Evolutionary conservation across 2,113 vertebrate genomes (phyloP), one percentile per base, ranked within the genome.

Genomic region (Guaruba guarouba): DNA sequence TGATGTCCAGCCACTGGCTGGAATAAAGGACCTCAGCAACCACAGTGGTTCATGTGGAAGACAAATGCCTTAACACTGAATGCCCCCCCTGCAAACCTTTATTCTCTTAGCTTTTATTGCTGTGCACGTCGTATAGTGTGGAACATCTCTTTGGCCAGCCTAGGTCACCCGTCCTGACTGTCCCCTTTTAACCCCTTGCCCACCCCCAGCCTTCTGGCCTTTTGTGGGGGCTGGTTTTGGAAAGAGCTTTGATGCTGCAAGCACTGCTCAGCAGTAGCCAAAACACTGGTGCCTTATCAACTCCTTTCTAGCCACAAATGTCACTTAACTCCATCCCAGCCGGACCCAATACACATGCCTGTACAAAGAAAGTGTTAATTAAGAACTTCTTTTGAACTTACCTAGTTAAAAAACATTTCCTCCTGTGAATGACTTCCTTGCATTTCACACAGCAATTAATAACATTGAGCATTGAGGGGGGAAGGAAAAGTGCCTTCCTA

Each of bases 91-190:
- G 57, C 33, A 59, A 35, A 1, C 11, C 23, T 2, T 5, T 28
- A 31, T 75, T 81, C 18, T 63, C 44, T 44, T 25, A 25, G 39
- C 28, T 75, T 75, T 66, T 35, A 52, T 2, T 62, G 55, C 27
- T 62, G 33, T 76, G 62, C 9, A 4, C 0, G 1, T 46, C 25
- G 10, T 10, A n/a, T 1, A 3, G 33, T 15, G 41, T 0, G 6
- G 51, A 54, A 19, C 10, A 55, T 11, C 35, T 41, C 44, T 27
- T 29, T 17, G 18, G 15, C 33, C 55, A 79, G 61, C 33, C 17
- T n/a, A 13, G 28, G 61, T 55, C 74, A 51, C 20, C 39, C 49
- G 44, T 79, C 55, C 71, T 33, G 44, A 61, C n/a, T 48, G 24
- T 12, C 52, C 29, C 28, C 39, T 75, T 33, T 23, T 54, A 77